Evolutionary conservation across 2,797 vertebrate species (phyloP).

Genomic region (Adrianichthys oophorus): DNA sequence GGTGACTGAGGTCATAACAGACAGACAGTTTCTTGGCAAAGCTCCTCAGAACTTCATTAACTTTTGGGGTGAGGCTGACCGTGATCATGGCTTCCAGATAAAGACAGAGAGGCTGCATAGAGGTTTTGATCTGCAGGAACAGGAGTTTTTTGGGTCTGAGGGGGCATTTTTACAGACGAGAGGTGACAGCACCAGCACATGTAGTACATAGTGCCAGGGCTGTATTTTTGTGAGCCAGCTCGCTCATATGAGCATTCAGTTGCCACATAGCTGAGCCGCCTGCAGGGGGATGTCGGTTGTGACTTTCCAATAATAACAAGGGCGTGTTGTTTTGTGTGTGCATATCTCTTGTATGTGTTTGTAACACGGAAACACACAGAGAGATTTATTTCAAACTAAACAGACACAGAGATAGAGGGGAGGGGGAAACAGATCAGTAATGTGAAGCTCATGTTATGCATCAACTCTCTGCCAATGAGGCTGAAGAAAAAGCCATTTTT

Average conservation of each 20-base stretch:
- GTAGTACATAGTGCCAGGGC: conserved; percentile 35
- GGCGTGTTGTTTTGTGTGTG: conserved; percentile 66
- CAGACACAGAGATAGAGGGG: conserved; percentile 29
- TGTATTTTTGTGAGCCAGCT: conserved; percentile 53
- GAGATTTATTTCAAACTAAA: conserved; percentile 59
- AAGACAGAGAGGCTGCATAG: conserved; percentile 12
- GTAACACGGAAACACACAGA: conserved; percentile 8
- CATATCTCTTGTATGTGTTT: conserved; percentile 42
- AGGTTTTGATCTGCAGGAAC: background rate
- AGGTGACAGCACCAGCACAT: conserved; percentile 27
- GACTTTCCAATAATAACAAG: conserved; percentile 75
- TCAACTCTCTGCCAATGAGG: conserved; percentile 19
- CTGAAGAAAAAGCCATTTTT: conserved; percentile 30
- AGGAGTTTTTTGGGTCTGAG: conserved; percentile 3
- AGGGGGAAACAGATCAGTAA: conserved; percentile 35
- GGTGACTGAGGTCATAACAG: conserved; percentile 27
- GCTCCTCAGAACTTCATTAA: conserved; percentile 2
- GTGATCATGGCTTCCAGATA: conserved; percentile 34
- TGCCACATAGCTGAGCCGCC: conserved; percentile 52
- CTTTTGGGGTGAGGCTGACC: conserved; percentile 44
- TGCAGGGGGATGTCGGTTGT: conserved; percentile 64
- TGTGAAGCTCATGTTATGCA: conserved; percentile 46
- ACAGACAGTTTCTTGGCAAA: conserved; percentile 32
- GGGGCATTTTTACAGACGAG: conserved; percentile 42
- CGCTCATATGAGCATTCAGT: conserved; percentile 45